Evolutionary conservation across 2,888 invertebrate genomes (phyloP), one percentile per base, ranked within the genome.

Genomic region (Drosophila barbarae): DNA sequence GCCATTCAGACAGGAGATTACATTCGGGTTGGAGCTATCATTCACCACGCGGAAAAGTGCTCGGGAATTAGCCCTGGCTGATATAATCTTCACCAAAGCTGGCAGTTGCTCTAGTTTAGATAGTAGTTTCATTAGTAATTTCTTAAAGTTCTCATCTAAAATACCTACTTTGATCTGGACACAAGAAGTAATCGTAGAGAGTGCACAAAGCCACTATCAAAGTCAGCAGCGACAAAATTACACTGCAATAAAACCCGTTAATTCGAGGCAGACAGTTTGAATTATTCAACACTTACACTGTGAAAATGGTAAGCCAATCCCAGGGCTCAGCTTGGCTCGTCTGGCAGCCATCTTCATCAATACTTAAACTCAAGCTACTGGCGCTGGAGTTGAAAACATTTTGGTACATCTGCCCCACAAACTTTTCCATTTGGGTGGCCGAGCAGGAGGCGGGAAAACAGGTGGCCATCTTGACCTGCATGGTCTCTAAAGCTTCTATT

Each of bases 1-100:
- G 13, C 90, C 90, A 78, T 90, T 73, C 12, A 90, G 79, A 69
- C 90, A 90, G 4, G 67, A 68, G 30, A 77, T 74, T 5, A 74
- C 59, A 58, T 74, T 74, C 1, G 72, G 60, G 47, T 72, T 77
- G 2, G 59, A 38, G 1, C 35, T 63, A 12, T 47, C 46, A 7
- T 55, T 55, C 1, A 66, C 58, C 9, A 76, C 42, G 1, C 70
- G 65, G 34, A 86, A 79, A 5, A 85, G 57, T 1, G 49, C 49
- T 0, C 68, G 63, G 5, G 76, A 64, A 68, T 87, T 87, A 28
- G 63, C 69, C 8, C 72, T 59, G n/a, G 84, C 59, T 0, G 87
- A 87, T 51, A 87, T 85, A 3, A 73, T 63, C 26, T 59, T 57
- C 0, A 84, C 35, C 15, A 76, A 3, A 5, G 68, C 64, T 2